Conservation (phyloP, 2,113 vertebrate genomes). For the Cyanoderma ruficeps region DNA sequence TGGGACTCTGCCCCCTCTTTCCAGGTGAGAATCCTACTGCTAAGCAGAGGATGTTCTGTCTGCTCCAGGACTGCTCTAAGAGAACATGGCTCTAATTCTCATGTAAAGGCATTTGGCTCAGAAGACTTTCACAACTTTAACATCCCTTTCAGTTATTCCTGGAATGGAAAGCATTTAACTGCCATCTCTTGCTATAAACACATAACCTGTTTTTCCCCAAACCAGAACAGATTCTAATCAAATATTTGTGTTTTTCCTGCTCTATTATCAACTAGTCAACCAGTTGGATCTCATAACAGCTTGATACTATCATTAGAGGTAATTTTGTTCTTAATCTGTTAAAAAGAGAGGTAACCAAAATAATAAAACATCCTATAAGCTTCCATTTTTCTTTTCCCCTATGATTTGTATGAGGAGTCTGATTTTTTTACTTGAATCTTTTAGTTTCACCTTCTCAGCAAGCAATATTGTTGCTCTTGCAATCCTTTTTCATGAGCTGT, state of each 20-base stretch:
- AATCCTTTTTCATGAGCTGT: neutral
- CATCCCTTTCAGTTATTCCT: neutral
- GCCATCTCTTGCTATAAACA: neutral
- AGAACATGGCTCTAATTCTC: neutral
- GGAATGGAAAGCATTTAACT: slow-evolving; percentile 16
- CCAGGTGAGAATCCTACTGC: neutral
- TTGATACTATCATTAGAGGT: neutral
- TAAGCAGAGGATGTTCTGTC: neutral
- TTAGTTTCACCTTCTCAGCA: neutral
- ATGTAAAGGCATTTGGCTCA: neutral
- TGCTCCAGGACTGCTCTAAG: neutral
- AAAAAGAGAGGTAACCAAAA: neutral
- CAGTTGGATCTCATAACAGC: neutral
- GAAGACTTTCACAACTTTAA: neutral
- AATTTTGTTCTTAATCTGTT: neutral
- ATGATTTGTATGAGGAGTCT: neutral
- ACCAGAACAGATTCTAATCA: slow-evolving; percentile 28
- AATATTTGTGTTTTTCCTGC: neutral
- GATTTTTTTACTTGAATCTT: neutral
- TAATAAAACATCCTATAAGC: neutral
- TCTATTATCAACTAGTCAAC: neutral
- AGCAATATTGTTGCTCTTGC: neutral
- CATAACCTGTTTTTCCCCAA: neutral
- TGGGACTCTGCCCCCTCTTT: neutral
- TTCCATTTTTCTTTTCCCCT: neutral